Base-by-base conservation (phyloP, 2,797 vertebrate species). In the Enteromius mattozi region DNA sequence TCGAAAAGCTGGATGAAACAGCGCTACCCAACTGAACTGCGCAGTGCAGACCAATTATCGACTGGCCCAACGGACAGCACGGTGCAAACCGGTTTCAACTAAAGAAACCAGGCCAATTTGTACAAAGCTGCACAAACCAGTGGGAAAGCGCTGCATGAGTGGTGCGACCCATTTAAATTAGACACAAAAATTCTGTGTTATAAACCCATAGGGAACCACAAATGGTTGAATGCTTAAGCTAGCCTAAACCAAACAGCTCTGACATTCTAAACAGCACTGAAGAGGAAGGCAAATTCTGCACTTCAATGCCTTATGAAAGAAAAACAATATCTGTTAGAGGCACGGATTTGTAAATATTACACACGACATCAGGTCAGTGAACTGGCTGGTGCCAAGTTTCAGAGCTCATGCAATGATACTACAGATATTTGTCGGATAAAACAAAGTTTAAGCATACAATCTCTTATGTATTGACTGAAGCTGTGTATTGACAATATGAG, bases 71-170 rank as follows among this genome's bases (percentile, higher is more conserved):
- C n/a, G 65, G 42, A 80, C 45, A 80, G 27, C 33, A 80, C 45
- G 49, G 30, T 69, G 45, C 63, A 68, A 69, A 54, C 78, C 27
- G 2, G 45, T 78, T 80, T 80, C 21, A 0, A 54, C 78, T 69
- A 51, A 17, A 68, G 47, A 80, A 80, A 69, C 42, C 78, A 66
- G 78, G 78, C 78, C 78, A 80, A 80, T 66, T 68, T 66, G 77
- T 33, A 49, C 78, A 80, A 80, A 80, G 78, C 78, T 66, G 37
- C 56, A 65, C 24, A 78, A 80, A 51, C 45, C 78, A 66, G 61
- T 68, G 45, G 78, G 78, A 68, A 80, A 66, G 24, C 61, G 19
- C 78, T 68, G 61, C 42, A 35, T 13, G 78, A 80, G 63, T 68
- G 2, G 12, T 47, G 24, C 42, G 30, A 80, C 78, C 61, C 63